Evolutionary conservation across 2,797 vertebrate species (phyloP), one percentile per base, ranked within the genome.

Genomic region (Leucoraja ocellata): DNA sequence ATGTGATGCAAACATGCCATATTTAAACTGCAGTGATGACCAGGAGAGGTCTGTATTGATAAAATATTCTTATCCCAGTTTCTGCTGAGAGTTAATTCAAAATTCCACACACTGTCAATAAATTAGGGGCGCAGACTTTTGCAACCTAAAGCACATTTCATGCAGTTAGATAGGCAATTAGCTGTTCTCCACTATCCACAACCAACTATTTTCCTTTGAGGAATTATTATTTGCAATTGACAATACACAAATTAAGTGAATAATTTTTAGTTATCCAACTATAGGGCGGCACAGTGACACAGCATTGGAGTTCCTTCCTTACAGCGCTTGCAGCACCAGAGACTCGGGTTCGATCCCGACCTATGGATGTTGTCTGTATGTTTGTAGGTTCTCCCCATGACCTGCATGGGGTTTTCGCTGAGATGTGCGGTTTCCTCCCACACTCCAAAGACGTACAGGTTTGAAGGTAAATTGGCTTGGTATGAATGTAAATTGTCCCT

Each of bases 151-250:
- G 28, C 25, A 36, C 3, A 71, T 68, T 90, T 68, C 28, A 65
- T 32, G 36, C 9, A 32, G 46, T 90, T 68, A 90, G 71, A 71
- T 39, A 1, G 28, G 28, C n/a, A 54, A 28, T 84, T 88, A 71
- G 32, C 32, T 71, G 32, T 32, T 71, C 21, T 14, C 21, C 36
- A 18, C 63, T 90, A 18, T 39, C 16, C n/a, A 90, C 9, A 90
- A 90, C 63, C 86, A 90, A 36, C 61, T 1, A 68, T 71, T 90
- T 90, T 90, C 63, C 8, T 83, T 58, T 90, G 86, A 36, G n/a
- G 6, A 39, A 90, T 39, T 71, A 71, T 21, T 54, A 90, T 68
- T 88, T 28, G 14, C 61, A 88, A 16, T 8, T 63, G 84, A 68
- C 1, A 63, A 4, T 86, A 61, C 58, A 11, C 61, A 65, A 68